Evolutionary conservation across 2,888 invertebrate species (phyloP).

Genomic region (Tortricodes alternella): DNA sequence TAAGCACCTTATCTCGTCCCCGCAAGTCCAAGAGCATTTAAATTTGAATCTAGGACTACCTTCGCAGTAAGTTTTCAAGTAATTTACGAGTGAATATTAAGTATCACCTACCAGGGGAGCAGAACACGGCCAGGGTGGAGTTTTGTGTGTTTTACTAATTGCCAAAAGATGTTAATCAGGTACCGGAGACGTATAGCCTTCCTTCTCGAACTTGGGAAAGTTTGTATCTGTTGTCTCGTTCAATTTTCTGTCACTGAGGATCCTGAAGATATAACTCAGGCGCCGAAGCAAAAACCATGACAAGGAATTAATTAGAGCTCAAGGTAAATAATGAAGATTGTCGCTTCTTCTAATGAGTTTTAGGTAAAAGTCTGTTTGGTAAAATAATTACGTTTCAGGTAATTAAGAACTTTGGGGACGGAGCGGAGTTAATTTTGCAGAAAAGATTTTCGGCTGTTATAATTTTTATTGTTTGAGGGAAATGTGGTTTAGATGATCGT

Average conservation of each 20-base stretch:
- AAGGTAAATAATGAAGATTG: constrained; percentile 83
- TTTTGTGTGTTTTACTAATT: constrained; percentile 85
- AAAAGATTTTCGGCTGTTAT: constrained; percentile 45
- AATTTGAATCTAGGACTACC: constrained; percentile 66
- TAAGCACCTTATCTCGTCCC: constrained; percentile 58
- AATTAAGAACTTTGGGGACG: constrained; percentile 72
- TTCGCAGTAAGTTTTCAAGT: constrained; percentile 78
- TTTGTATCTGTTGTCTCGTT: constrained; percentile 47
- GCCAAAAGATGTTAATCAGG: constrained; percentile 84
- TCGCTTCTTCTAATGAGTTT: constrained; percentile 79
- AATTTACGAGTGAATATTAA: constrained; percentile 81
- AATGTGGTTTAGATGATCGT: constrained; percentile 11
- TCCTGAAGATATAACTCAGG: constrained; percentile 76
- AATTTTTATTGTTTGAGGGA: constrained; percentile 32
- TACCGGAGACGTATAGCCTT: constrained; percentile 60
- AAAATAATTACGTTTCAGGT: constrained; percentile 75
- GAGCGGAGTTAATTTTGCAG: constrained; percentile 56
- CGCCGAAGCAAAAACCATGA: constrained; percentile 82
- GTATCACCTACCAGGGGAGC: constrained; percentile 80
- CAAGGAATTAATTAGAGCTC: constrained; percentile 82
- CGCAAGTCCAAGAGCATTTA: constrained; percentile 65
- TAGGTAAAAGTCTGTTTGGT: constrained; percentile 56
- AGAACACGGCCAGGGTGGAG: constrained; percentile 82
- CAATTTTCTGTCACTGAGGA: constrained; percentile 42
- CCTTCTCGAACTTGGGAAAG: constrained; percentile 42